These are phyloP conservation scores for Drosophila formosana DNA, from an alignment of 2,888 invertebrate species.

Conservation along the genomic window DNA sequence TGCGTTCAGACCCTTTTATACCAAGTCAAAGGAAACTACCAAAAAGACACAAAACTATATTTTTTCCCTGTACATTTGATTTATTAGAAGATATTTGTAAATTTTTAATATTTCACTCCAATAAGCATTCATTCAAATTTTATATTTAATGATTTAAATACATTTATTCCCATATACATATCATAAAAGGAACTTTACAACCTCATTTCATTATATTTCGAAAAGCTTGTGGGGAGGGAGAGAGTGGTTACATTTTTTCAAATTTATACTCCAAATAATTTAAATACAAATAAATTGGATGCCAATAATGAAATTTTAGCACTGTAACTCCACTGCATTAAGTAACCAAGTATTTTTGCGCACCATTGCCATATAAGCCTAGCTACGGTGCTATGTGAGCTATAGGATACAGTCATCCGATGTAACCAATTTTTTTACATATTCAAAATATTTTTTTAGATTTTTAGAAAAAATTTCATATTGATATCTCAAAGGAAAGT, in stretches of 20 bases:
- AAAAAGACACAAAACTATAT: no score
- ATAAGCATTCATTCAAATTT: slow-evolving; percentile 1
- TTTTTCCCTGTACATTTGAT: no score
- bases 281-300: not conserved
- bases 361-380: slow-evolving; percentile 4
- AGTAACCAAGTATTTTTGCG: slow-evolving; percentile 14
- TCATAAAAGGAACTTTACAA: not conserved
- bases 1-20: no score
- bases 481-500: no score
- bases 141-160: slow-evolving; percentile 6
- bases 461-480: not conserved
- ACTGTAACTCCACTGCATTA: not conserved
- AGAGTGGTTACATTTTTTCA: not conserved
- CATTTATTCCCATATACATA: slow-evolving; percentile 9
- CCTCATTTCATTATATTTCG: slow-evolving; percentile 1
- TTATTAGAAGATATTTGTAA: no score
- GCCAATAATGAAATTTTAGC: slow-evolving; percentile 8
- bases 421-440: not conserved
- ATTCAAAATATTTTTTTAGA: not conserved
- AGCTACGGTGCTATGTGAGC: not conserved
- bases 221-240: not conserved
- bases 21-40: no score
- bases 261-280: not conserved
- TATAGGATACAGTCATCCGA: not conserved
- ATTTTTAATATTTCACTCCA: not conserved